These are phyloP conservation scores for Bubo blakistoni DNA, from an alignment of 2,113 vertebrate species.

Conservation along the genomic window DNA sequence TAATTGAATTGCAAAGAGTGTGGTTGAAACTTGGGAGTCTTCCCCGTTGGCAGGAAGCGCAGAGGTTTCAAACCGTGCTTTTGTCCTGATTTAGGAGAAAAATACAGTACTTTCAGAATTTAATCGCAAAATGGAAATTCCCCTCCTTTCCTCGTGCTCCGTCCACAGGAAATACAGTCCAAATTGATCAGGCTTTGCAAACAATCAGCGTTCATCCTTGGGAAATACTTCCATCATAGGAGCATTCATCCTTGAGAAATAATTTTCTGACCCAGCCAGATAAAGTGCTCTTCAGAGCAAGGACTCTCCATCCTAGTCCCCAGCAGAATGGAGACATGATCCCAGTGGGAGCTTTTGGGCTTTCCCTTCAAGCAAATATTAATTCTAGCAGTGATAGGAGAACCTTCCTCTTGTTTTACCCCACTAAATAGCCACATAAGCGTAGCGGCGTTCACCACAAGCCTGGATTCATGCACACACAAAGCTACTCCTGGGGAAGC, in stretches of 20 bases:
- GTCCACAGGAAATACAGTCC: not conserved
- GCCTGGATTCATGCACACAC: rapidly evolving
- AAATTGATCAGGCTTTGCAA: not conserved
- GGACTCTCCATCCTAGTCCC: not conserved
- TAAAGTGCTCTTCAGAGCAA: not conserved
- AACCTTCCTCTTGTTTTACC: not conserved
- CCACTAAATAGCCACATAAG: not conserved
- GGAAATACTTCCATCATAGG: not conserved
- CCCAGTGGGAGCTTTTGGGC: not conserved
- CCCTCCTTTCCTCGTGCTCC: not conserved
- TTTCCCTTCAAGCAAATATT: not conserved
- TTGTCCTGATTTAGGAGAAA: conserved; percentile 14
- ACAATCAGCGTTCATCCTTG: not conserved
- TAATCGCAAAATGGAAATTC: conserved; percentile 1
- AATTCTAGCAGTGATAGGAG: not conserved
- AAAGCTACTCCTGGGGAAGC: not conserved
- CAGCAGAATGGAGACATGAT: rapidly evolving
- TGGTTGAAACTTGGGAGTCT: conserved; percentile 36
- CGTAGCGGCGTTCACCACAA: rapidly evolving
- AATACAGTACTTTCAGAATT: not conserved
- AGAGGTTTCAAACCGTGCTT: conserved; percentile 16
- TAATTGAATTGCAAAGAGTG: conserved; percentile 43
- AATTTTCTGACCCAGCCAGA: not conserved
- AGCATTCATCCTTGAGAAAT: conserved; percentile 6
- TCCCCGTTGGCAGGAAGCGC: conserved; percentile 12